phyloP scores from a whole-genome alignment of 2,888 invertebrate genomes.

The Vannuccia rotundouncinata region DNA sequence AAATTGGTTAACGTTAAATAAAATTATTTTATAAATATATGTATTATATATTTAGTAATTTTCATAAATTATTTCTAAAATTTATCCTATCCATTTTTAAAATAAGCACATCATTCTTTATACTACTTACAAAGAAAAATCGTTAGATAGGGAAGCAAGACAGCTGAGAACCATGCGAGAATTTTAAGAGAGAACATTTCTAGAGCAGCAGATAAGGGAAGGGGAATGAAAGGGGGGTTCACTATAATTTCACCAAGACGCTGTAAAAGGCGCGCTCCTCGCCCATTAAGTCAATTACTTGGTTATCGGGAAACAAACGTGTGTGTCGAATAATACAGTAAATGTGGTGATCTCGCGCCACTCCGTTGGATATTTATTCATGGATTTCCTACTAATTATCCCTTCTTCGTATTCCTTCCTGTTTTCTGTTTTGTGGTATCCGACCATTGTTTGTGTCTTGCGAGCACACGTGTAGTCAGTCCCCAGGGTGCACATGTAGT shows the following conservation, averaged over 20 bases:
- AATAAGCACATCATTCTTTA: not conserved
- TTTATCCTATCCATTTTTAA: no score
- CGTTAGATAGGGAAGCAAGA: not conserved
- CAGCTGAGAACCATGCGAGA: not conserved
- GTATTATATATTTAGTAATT: no score
- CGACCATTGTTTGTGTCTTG: no score
- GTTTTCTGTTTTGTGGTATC: no score
- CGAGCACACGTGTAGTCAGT: not conserved
- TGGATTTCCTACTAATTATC: no score
- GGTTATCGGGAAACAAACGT: not conserved
- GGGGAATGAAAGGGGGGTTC: not conserved
- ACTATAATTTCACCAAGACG: not conserved
- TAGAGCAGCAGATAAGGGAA: not conserved
- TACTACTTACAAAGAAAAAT: not conserved
- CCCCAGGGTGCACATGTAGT: not conserved
- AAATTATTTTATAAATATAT: no score
- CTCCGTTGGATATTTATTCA: no score
- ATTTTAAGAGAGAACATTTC: not conserved
- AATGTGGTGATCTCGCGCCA: no score
- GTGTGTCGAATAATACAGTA: no score
- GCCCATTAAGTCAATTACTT: not conserved
- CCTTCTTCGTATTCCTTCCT: no score
- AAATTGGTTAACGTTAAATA: no score
- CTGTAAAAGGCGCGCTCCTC: not conserved
- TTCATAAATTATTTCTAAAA: no score